phyloP scores from a whole-genome alignment of 92 coral and sea anemone species.

The Umimayanthus chanpuru region DNA sequence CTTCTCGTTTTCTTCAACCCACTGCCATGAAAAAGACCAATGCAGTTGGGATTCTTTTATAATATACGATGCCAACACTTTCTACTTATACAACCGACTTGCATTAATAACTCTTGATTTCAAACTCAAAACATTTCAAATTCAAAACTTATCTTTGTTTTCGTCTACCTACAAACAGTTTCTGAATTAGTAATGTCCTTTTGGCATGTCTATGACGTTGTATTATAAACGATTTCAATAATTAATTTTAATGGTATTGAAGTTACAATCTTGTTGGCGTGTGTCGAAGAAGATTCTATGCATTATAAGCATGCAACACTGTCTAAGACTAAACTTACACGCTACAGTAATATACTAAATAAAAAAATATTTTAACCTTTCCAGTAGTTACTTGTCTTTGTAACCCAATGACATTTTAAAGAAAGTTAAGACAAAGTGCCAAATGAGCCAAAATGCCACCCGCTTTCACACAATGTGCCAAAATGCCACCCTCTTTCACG shows the following conservation, averaged over 20 bases:
- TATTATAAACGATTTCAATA: slow-evolving; percentile 3
- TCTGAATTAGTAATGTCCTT: slow-evolving; percentile 9
- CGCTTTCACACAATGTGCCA: too few relatives aligned
- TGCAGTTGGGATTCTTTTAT: not conserved
- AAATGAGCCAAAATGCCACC: too few relatives aligned
- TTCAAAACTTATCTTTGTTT: slow-evolving; percentile 32
- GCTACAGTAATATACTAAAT: too few relatives aligned
- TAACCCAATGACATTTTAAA: not conserved
- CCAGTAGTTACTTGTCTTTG: too few relatives aligned
- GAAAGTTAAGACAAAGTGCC: not conserved
- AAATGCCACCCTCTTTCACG: not conserved
- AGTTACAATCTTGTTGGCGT: not conserved
- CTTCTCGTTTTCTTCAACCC: not conserved
- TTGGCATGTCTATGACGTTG: not conserved
- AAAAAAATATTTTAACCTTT: not conserved
- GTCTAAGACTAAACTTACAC: not conserved
- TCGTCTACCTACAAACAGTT: not conserved
- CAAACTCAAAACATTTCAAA: slow-evolving; percentile 10
- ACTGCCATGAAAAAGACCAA: not conserved
- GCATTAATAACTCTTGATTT: slow-evolving; percentile 14
- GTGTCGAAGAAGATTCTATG: not conserved
- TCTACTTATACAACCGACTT: not conserved
- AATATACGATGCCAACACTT: not conserved
- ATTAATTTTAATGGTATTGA: slow-evolving; percentile 29
- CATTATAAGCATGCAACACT: not conserved